These are phyloP conservation scores for Syrmaticus mikado DNA, from an alignment of 2,113 vertebrate species.

Conservation along the genomic window DNA sequence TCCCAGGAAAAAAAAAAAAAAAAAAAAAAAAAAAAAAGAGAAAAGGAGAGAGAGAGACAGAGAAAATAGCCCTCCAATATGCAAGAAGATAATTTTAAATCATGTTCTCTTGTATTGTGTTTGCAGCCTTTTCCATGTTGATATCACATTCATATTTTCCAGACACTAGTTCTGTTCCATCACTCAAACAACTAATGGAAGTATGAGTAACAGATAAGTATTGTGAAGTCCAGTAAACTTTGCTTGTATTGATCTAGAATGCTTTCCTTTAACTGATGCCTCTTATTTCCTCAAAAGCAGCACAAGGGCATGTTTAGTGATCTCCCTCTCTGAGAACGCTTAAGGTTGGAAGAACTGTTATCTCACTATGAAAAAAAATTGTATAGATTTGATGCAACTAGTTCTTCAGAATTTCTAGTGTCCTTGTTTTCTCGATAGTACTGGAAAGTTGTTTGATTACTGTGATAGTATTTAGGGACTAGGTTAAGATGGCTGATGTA, in stretches of 20 bases:
- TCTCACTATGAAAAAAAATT: neutral
- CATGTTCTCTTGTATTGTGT: neutral
- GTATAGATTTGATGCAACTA: neutral
- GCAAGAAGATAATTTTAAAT: neutral
- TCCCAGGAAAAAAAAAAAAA: neutral
- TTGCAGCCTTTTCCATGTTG: neutral
- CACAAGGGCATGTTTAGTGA: neutral
- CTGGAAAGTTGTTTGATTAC: neutral
- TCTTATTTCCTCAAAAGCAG: neutral
- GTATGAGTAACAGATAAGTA: neutral
- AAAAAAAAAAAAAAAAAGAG: too few relatives aligned
- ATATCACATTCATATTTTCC: neutral
- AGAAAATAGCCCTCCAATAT: fast-evolving
- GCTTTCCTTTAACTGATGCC: neutral
- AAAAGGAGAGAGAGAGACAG: too few relatives aligned
- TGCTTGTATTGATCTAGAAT: neutral
- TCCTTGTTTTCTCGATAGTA: neutral
- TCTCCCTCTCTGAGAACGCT: neutral
- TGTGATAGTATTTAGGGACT: neutral
- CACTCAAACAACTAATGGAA: neutral
- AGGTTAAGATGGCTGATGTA: fast-evolving
- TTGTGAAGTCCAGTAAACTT: neutral
- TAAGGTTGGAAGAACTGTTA: neutral
- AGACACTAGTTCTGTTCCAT: neutral
- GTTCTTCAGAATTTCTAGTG: neutral